A percentile compares a stretch with the other conserved stretches of the same genome.
Evolutionary conservation across 2,113 vertebrate species (phyloP).

Genomic region (Phrynosoma platyrhinos): DNA sequence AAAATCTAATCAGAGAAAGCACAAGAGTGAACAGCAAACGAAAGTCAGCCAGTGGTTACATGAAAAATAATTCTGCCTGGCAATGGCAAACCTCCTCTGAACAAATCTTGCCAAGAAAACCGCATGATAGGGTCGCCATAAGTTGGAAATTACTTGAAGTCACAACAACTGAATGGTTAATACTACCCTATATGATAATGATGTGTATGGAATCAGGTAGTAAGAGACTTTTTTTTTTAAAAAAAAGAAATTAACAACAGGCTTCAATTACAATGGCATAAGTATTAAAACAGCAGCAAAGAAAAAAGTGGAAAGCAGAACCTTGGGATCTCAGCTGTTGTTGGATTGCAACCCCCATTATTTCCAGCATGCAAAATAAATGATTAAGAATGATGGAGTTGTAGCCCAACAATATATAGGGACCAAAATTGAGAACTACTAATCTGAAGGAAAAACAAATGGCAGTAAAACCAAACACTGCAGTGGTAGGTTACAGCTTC

Average conservation of each 20-base stretch:
- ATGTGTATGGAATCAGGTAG: background rate
- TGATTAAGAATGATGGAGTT: background rate
- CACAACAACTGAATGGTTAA: background rate
- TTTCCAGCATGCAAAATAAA: background rate
- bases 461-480: background rate
- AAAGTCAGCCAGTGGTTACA: too few species aligned
- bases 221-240: background rate
- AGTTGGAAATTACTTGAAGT: background rate
- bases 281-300: background rate
- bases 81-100: too few species aligned
- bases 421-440: background rate
- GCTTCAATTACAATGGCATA: background rate
- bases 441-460: background rate
- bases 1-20: background rate
- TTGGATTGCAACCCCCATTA: background rate
- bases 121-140: too few species aligned
- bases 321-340: background rate
- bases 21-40: background rate
- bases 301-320: background rate
- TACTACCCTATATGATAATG: background rate
- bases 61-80: background rate
- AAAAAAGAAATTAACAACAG: background rate
- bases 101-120: too few species aligned
- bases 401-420: background rate
- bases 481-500: background rate